phyloP scores from a whole-genome alignment of 2,888 invertebrate genomes.

The Spodoptera picta region DNA sequence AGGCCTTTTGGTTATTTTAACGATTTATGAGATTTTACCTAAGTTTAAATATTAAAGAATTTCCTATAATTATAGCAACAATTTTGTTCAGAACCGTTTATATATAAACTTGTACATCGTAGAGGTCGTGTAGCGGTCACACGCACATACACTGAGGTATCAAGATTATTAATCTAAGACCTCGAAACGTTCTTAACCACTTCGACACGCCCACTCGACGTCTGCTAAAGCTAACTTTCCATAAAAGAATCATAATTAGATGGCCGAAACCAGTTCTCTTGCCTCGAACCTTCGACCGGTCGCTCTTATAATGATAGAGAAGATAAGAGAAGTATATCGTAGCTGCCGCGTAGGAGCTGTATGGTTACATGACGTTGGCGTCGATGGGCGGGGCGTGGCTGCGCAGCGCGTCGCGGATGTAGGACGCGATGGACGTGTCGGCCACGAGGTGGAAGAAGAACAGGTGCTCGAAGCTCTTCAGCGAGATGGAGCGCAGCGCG shows the following conservation, averaged over 20 bases:
- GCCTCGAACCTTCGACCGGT: conserved; percentile 51
- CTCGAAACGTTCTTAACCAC: conserved; percentile 32
- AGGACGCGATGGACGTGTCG: conserved; percentile 95
- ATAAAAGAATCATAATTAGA: conserved; percentile 44
- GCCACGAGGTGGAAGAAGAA: conserved; percentile 98
- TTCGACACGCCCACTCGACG: conserved; percentile 28
- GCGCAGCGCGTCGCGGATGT: conserved; percentile 93
- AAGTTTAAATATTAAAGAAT: conserved; percentile 13
- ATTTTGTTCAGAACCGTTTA: conserved; percentile 34
- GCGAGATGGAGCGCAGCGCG: conserved; percentile 96
- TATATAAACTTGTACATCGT: conserved; percentile 45
- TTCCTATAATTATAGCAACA: conserved; percentile 29
- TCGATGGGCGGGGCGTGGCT: conserved; percentile 89
- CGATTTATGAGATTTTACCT: conserved; percentile 10
- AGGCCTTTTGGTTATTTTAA: conserved; percentile 23
- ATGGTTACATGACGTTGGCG: conserved; percentile 69
- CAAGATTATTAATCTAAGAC: conserved; percentile 45
- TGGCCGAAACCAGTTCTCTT: conserved; percentile 39
- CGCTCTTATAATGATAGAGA: conserved; percentile 24
- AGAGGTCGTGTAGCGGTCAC: conserved; percentile 45
- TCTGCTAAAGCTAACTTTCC: conserved; percentile 38
- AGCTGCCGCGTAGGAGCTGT: conserved; percentile 25
- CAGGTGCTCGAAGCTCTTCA: conserved; percentile 98
- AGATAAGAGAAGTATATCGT: conserved; percentile 10
- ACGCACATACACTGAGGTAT: conserved; percentile 42